Percentiles rank a stretch among this genome's conserved stretches.
These are phyloP conservation scores for Anodontia alba DNA, from an alignment of 2,888 invertebrate genomes.

Conservation along the genomic window DNA sequence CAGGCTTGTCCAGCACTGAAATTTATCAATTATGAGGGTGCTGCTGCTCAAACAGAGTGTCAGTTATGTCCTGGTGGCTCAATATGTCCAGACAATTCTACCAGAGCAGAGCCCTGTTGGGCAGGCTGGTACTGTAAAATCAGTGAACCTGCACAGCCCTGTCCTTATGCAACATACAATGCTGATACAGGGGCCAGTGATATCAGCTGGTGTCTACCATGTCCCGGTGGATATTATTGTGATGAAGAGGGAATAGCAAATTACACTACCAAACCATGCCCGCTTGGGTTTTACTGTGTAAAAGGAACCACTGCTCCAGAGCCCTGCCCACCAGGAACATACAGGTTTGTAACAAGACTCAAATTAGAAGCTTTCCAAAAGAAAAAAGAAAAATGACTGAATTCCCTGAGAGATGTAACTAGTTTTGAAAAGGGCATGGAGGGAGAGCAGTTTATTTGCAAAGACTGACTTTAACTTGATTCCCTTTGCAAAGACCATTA, in stretches of 20 bases:
- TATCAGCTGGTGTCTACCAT: slow-evolving; percentile 76
- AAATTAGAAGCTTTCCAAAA: too few species aligned
- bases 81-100: slow-evolving; percentile 79
- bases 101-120: slow-evolving; percentile 79
- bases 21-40: slow-evolving; percentile 81
- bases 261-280: slow-evolving; percentile 78
- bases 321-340: slow-evolving; percentile 81
- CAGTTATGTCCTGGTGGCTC: slow-evolving; percentile 82
- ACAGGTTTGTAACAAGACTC: too few species aligned
- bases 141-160: slow-evolving; percentile 60
- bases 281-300: slow-evolving; percentile 80
- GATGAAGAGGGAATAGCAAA: slow-evolving; percentile 74
- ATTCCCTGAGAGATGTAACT: too few species aligned
- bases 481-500: too few species aligned
- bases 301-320: slow-evolving; percentile 75
- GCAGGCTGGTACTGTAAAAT: slow-evolving; percentile 80
- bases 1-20: slow-evolving; percentile 71
- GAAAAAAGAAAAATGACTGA: too few species aligned
- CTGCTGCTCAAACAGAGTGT: slow-evolving; percentile 75
- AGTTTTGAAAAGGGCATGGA: too few species aligned
- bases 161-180: slow-evolving; percentile 77
- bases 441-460: too few species aligned
- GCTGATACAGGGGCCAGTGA: slow-evolving; percentile 71
- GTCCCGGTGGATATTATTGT: slow-evolving; percentile 82
- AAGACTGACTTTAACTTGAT: too few species aligned